Conservation (phyloP, 2,888 invertebrate genomes). For the Cremastobaeus sp. region DNA sequence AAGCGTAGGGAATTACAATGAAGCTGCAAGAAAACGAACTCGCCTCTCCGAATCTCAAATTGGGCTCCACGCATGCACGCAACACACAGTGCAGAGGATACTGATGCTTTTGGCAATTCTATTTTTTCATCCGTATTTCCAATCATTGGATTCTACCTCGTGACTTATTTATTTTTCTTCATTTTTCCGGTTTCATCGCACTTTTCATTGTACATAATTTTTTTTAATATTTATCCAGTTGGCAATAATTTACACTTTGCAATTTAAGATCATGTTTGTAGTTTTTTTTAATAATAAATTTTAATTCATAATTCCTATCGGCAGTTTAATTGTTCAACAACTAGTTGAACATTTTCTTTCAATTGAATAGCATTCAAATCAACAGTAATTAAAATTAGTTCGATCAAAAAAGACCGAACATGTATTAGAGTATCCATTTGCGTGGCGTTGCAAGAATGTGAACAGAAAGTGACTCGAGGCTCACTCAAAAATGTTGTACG, state of each 20-base stretch:
- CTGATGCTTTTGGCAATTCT: constrained; percentile 4
- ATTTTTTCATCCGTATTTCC: background rate
- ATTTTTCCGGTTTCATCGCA: no score
- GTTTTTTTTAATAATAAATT: no score
- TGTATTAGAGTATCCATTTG: constrained; percentile 10
- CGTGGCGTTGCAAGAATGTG: constrained; percentile 47
- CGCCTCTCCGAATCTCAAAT: constrained; percentile 53
- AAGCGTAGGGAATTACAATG: constrained; percentile 45
- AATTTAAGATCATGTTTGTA: no score
- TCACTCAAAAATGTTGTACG: constrained; percentile 65
- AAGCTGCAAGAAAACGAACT: constrained; percentile 53
- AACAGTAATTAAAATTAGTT: constrained; percentile 5
- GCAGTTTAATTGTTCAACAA: no score
- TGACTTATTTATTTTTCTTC: no score
- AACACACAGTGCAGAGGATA: background rate
- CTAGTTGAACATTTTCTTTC: no score
- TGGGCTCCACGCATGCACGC: constrained; percentile 21
- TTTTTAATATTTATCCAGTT: no score
- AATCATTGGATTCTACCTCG: no score
- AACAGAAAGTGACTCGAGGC: constrained; percentile 55
- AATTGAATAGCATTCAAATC: constrained; percentile 6
- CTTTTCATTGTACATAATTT: no score
- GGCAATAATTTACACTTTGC: no score
- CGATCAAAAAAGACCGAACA: background rate
- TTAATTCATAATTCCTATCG: no score